These are phyloP conservation scores for Electrona antarctica DNA, from an alignment of 2,113 vertebrate species.

Conservation along the genomic window DNA sequence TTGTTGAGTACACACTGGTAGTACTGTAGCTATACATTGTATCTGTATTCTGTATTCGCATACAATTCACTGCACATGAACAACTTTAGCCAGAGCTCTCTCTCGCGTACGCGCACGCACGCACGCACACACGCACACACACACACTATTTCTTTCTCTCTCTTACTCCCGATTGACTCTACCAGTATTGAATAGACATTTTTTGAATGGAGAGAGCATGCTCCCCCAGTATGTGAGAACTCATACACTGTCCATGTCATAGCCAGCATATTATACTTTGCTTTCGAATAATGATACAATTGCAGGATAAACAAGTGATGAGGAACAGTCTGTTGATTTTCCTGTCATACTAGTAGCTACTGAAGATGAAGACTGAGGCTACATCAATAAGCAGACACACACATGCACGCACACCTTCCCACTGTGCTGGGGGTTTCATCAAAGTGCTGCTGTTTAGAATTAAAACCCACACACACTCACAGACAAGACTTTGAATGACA, in stretches of 20 bases:
- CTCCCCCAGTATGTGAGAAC: not conserved
- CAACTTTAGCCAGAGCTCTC: slow-evolving; percentile 44
- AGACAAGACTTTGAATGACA: slow-evolving; percentile 3
- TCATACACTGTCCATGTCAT: no score
- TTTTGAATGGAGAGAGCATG: slow-evolving; percentile 61
- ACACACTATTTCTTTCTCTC: slow-evolving; percentile 28
- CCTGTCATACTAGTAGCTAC: slow-evolving; percentile 16
- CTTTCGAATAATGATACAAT: slow-evolving; percentile 43
- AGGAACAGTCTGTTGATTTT: slow-evolving; percentile 62
- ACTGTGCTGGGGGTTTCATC: slow-evolving; percentile 41
- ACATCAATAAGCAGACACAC: not conserved
- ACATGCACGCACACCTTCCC: slow-evolving; percentile 36
- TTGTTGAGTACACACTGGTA: slow-evolving; percentile 67
- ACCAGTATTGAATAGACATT: slow-evolving; percentile 62
- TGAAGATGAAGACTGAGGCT: slow-evolving; percentile 19
- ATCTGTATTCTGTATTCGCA: slow-evolving; percentile 64
- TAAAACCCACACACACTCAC: slow-evolving; percentile 20
- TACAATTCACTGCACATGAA: slow-evolving; percentile 68
- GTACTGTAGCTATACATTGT: slow-evolving; percentile 28
- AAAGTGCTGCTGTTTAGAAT: slow-evolving; percentile 74
- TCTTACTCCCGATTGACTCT: slow-evolving; percentile 66
- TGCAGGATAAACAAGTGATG: slow-evolving; percentile 31
- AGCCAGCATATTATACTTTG: slow-evolving; percentile 34
- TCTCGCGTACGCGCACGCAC: not conserved
- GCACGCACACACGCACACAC: no score